Evolutionary conservation across 2,113 vertebrate species (phyloP), one percentile per base, ranked within the genome.

Genomic region (Onychostoma macrolepis): DNA sequence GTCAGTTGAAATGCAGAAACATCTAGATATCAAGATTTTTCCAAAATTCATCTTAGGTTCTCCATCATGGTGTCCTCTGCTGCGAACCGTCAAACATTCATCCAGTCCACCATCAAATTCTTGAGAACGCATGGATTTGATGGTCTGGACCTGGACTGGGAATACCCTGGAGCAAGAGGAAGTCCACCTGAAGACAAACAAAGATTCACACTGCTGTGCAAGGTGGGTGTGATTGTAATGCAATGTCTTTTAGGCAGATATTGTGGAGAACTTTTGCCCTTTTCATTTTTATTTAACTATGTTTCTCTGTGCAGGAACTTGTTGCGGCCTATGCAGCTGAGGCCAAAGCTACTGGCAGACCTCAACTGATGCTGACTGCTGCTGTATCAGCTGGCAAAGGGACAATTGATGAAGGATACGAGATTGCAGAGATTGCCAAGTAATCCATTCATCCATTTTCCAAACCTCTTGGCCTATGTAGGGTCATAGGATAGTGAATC

Each of bases 131-230:
- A 95, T 85, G 94, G 94, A 28, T 97, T 97, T 91, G 96, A 97
- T 80, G 96, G 95, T 85, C 92, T 96, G 78, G 96, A 97, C 88
- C 90, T 96, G 90, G 95, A 96, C 82, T 95, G 96, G 91, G 95
- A 97, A 90, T 96, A 96, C 56, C 96, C 95, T 41, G 96, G 95
- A 21, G 81, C 96, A n/a, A 93, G 94, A 85, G 95, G 96, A 50
- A 97, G 96, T 77, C 96, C 95, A 2, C 92, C 95, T 30, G 93
- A 93, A 84, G 96, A 96, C 92, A 97, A 97, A 83, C 88, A 92
- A 38, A 89, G 87, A 89, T 97, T 97, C 90, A 96, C 94, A 43
- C 79, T 94, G 71, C 92, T 97, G 86, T 95, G 94, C 91, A 94
- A 93, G 94, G 96, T 96, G 45, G 28, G 92, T 50, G 41, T 19